phyloP scores from a whole-genome alignment of 2,888 invertebrate genomes.

The Drosophila nr. fundita region DNA sequence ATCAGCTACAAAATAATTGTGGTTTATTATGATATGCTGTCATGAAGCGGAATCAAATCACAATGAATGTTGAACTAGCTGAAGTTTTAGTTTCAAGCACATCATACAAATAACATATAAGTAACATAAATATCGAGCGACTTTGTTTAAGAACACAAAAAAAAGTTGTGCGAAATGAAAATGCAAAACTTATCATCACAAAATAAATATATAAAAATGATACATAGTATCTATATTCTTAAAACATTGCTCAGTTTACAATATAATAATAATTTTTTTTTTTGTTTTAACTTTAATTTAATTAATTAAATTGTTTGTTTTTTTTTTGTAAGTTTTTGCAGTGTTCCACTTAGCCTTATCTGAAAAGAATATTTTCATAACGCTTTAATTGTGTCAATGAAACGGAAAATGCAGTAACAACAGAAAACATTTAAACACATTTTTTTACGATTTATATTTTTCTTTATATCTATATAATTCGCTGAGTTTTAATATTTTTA shows the following conservation, averaged over 20 bases:
- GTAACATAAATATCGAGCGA: not conserved
- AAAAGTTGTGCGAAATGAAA: too few relatives aligned
- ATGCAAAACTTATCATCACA: not conserved
- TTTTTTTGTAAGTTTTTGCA: not conserved
- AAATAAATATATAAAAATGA: not conserved
- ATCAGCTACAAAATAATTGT: slow-evolving; percentile 9
- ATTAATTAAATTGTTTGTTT: too few relatives aligned
- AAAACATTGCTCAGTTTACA: not conserved
- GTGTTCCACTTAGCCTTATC: not conserved
- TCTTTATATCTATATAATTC: not conserved
- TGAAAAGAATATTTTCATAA: not conserved
- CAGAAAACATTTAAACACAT: not conserved
- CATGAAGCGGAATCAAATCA: slow-evolving; percentile 23
- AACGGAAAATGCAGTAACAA: slow-evolving; percentile 28
- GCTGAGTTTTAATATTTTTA: slow-evolving; percentile 11
- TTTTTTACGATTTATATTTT: not conserved
- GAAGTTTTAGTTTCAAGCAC: not conserved
- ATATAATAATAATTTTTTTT: too few relatives aligned
- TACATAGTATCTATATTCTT: not conserved
- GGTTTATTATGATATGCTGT: slow-evolving; percentile 3
- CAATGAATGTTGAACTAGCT: not conserved
- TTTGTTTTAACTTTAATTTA: too few relatives aligned
- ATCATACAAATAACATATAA: not conserved
- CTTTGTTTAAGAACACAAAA: not conserved
- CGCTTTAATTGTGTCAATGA: slow-evolving; percentile 32